Base-by-base conservation (phyloP, 2,888 invertebrate genomes). In the Adelphocoris suturalis region DNA sequence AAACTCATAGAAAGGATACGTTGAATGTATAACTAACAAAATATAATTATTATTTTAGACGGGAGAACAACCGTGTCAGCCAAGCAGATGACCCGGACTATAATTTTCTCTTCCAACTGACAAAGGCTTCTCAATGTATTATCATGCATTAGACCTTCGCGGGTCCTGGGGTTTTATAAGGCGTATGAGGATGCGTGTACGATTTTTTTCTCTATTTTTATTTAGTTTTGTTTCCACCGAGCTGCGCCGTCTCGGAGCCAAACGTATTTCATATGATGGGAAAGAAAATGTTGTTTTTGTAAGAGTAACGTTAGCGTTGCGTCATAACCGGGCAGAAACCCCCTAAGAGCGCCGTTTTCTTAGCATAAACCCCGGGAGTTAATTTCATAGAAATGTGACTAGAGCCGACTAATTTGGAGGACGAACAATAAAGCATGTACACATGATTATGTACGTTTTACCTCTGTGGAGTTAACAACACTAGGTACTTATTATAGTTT, bases 51-150 rank as follows among this genome's bases (percentile, higher is more conserved):
- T 47, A 78, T 78, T 47, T 47, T 19, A 47, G 47, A 46, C 78
- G 9, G 47, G 78, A 28, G 68, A 78, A 78, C 78, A 78, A 78
- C 78, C 78, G 47, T 47, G 78, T 78, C 78, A 78, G 78, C 68
- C 68, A 12, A 46, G 78, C 78, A 78, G 78, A 78, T 46, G 78
- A 78, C 47, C 16, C 37, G 46, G 47, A 46, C 78, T 78, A 47
- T 78, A 78, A 78, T 78, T 78, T 78, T 78, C 78, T 78, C 78
- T 47, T 78, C 78, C 78, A 78, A 78, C 78, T 78, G 78, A 78
- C 78, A 78, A 78, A 78, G 78, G 46, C 78, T 47, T 46, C 37
- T 46, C 78, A 78, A 46, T 78, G 46, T 47, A 78, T 78, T 78
- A 78, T 78, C 78, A 78, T 46, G 78, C 47, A 47, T 78, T 19